A percentile compares a stretch with the other conserved stretches of the same genome.
Evolutionary conservation across 2,888 invertebrate genomes (phyloP).

Genomic region (Allophyes oxyacanthae): DNA sequence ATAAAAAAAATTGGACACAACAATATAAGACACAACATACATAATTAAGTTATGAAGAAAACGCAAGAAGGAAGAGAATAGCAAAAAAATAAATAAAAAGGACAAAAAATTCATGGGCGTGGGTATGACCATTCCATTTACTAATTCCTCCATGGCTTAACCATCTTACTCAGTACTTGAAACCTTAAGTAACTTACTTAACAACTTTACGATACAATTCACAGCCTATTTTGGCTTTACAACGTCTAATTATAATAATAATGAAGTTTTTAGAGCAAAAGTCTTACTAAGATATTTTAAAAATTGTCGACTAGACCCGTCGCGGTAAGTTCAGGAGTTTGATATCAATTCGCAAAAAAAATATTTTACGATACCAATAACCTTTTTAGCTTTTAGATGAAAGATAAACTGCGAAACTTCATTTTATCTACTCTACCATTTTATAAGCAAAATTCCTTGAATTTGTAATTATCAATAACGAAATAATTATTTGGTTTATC

Average conservation of each 20-base stretch:
- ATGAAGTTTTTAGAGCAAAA: constrained; percentile 28
- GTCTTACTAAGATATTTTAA: constrained; percentile 22
- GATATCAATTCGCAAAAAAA: background rate
- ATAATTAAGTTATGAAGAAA: too few relatives aligned
- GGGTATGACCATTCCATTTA: too few relatives aligned
- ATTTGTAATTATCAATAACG: background rate
- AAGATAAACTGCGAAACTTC: too few relatives aligned
- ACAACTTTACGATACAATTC: constrained; percentile 61
- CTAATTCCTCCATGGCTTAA: background rate
- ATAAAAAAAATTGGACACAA: too few relatives aligned
- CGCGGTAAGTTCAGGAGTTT: constrained; percentile 15
- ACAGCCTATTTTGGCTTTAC: constrained; percentile 75
- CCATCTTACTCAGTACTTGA: constrained; percentile 47
- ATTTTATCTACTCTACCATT: background rate
- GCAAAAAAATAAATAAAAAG: too few relatives aligned
- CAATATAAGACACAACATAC: too few relatives aligned
- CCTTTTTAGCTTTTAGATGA: background rate
- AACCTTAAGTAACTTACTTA: constrained; percentile 53
- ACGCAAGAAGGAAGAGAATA: too few relatives aligned
- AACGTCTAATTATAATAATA: constrained; percentile 48
- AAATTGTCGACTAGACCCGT: constrained; percentile 14
- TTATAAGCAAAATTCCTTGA: background rate
- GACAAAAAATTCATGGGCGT: too few relatives aligned
- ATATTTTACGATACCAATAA: background rate
- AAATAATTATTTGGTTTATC: constrained; percentile 1